These are phyloP conservation scores for Tanytarsus gracilentus DNA, from an alignment of 2,888 invertebrate species.

Conservation along the genomic window DNA sequence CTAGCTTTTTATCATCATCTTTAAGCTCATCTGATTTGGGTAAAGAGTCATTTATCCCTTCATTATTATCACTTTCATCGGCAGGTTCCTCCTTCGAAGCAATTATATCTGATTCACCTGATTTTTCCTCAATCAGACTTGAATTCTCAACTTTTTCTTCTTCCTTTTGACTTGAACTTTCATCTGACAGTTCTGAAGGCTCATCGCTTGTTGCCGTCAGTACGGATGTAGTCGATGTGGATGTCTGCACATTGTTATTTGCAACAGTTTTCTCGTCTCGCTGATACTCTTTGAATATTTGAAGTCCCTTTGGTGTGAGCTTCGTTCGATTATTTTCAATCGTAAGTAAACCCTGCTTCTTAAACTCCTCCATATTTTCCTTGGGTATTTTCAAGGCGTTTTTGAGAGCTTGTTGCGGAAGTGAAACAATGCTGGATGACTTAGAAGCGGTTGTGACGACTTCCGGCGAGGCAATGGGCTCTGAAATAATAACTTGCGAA, in stretches of 20 bases:
- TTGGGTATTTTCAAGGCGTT: slow-evolving; percentile 13
- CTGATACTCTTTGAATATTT: slow-evolving; percentile 14
- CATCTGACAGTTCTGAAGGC: neutral
- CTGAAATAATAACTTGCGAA: slow-evolving; percentile 21
- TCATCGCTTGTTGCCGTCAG: neutral
- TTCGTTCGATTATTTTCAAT: neutral
- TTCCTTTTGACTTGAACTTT: neutral
- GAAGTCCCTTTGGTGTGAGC: slow-evolving; percentile 14
- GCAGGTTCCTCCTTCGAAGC: too few species aligned
- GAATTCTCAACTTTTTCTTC: neutral
- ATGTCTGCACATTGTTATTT: too few species aligned
- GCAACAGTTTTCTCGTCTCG: too few species aligned
- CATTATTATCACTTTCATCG: slow-evolving; percentile 2
- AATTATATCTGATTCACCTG: too few species aligned
- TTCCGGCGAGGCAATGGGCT: slow-evolving; percentile 3
- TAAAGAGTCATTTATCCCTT: neutral
- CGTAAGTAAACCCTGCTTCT: slow-evolving; percentile 12
- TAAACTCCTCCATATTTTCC: slow-evolving; percentile 7
- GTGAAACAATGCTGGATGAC: neutral
- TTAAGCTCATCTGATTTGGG: too few species aligned
- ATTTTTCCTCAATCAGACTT: neutral
- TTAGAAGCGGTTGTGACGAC: neutral
- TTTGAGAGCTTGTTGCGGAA: neutral
- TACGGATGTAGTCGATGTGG: neutral
- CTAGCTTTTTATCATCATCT: too few species aligned